Conservation (phyloP, 2,113 vertebrate species). For the Cryptotis parvus region DNA sequence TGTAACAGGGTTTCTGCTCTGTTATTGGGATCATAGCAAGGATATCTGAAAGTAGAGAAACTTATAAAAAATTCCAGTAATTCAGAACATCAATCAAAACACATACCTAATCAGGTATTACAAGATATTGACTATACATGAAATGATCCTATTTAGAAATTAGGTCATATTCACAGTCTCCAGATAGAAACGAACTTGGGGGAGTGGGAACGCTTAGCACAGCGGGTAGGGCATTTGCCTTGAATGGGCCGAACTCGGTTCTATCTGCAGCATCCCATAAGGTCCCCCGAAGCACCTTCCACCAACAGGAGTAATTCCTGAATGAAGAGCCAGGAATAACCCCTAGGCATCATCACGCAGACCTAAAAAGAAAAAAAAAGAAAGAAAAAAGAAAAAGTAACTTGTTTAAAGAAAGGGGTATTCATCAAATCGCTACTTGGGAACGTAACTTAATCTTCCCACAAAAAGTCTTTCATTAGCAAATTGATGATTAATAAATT, state of each 20-base stretch:
- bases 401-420: background rate
- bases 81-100: conserved; percentile 37
- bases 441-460: background rate
- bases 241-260: too few species aligned
- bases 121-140: conserved; percentile 17
- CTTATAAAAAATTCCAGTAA: background rate
- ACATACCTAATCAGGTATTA: background rate
- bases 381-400: too few species aligned
- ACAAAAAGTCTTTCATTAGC: background rate
- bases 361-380: too few species aligned
- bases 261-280: too few species aligned
- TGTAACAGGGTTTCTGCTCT: background rate
- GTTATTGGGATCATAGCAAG: conserved; percentile 23
- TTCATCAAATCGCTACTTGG: background rate
- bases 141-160: conserved; percentile 32
- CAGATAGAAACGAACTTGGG: background rate
- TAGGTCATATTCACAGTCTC: conserved; percentile 26
- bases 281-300: too few species aligned
- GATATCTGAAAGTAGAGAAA: conserved; percentile 15
- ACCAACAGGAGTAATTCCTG: too few species aligned
- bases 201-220: too few species aligned
- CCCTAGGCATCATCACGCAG: too few species aligned
- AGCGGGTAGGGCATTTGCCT: too few species aligned
- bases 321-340: too few species aligned
- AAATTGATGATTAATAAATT: conserved; percentile 23